These are phyloP conservation scores for Archips xylosteana DNA, from an alignment of 2,888 invertebrate species.

Conservation along the genomic window DNA sequence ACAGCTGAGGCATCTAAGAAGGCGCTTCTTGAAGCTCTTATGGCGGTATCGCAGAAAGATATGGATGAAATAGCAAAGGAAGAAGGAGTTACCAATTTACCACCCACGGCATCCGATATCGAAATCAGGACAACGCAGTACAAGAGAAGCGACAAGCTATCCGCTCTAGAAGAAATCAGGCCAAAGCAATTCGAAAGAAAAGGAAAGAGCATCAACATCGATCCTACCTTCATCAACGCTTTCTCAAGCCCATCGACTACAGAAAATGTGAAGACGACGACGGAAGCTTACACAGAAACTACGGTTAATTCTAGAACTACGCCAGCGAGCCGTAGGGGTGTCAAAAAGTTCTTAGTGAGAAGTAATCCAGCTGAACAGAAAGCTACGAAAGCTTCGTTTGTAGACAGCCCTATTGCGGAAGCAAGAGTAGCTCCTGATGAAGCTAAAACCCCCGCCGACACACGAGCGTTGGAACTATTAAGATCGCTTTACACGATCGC, in stretches of 20 bases:
- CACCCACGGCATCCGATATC: conserved; percentile 58
- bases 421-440: conserved; percentile 66
- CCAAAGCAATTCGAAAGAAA: conserved; percentile 60
- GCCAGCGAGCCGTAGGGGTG: conserved; percentile 66
- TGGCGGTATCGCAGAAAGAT: conserved; percentile 87
- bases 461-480: conserved; percentile 92
- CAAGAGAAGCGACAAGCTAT: conserved; percentile 60
- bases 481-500: conserved; percentile 94
- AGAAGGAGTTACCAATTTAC: conserved; percentile 59
- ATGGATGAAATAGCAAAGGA: conserved; percentile 81
- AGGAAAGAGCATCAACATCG: conserved; percentile 69
- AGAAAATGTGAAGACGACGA: conserved; percentile 50
- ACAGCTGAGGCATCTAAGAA: conserved; percentile 90
- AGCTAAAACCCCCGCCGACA: conserved; percentile 87
- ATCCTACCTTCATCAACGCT: conserved; percentile 73
- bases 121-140: conserved; percentile 59
- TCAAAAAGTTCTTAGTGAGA: conserved; percentile 67
- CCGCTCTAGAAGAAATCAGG: conserved; percentile 56
- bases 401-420: conserved; percentile 74
- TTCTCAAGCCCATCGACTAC: conserved; percentile 70
- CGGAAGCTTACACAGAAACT: conserved; percentile 61
- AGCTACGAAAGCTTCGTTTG: conserved; percentile 56
- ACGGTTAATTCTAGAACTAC: conserved; percentile 66
- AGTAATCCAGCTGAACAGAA: conserved; percentile 61
- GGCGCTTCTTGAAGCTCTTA: conserved; percentile 88